A percentile compares a stretch with the other conserved stretches of the same genome.
These are phyloP conservation scores for Spilarctia lutea DNA, from an alignment of 2,888 invertebrate genomes.

Conservation along the genomic window DNA sequence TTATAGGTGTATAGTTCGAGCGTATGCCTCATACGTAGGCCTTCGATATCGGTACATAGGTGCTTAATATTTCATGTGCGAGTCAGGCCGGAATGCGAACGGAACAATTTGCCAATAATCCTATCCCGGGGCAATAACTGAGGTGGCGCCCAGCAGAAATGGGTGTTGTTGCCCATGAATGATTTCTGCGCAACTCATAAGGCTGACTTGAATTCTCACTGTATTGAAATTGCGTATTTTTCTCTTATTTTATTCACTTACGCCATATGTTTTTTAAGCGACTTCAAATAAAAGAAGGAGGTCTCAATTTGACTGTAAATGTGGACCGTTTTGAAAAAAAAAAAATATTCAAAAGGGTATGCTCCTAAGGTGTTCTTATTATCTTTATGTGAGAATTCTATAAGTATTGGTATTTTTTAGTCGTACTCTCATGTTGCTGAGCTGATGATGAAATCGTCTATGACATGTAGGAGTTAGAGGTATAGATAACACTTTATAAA, in stretches of 20 bases:
- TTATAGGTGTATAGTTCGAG: slow-evolving; percentile 38
- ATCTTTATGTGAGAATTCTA: too few relatives aligned
- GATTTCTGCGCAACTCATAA: slow-evolving; percentile 21
- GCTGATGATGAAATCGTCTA: too few relatives aligned
- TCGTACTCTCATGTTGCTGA: too few relatives aligned
- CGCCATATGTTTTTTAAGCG: slow-evolving; percentile 29
- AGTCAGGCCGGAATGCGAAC: slow-evolving; percentile 77
- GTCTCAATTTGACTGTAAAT: too few relatives aligned
- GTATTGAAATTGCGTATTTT: slow-evolving; percentile 62
- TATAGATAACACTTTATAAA: too few relatives aligned
- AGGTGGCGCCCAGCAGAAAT: slow-evolving; percentile 79
- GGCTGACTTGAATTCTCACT: slow-evolving; percentile 66
- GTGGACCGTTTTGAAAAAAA: too few relatives aligned
- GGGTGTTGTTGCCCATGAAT: slow-evolving; percentile 61
- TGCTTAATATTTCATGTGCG: slow-evolving; percentile 83
- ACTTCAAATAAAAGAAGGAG: too few relatives aligned
- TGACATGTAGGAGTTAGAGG: too few relatives aligned
- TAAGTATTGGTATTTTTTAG: too few relatives aligned
- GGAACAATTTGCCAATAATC: slow-evolving; percentile 86
- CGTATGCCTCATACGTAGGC: slow-evolving; percentile 37
- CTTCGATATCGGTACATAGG: slow-evolving; percentile 62
- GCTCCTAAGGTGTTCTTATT: too few relatives aligned
- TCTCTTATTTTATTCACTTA: slow-evolving; percentile 54
- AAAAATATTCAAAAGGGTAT: too few relatives aligned
- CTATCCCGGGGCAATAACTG: slow-evolving; percentile 81